phyloP scores from a whole-genome alignment of 2,113 vertebrate genomes.

The Mustelus asterias region DNA sequence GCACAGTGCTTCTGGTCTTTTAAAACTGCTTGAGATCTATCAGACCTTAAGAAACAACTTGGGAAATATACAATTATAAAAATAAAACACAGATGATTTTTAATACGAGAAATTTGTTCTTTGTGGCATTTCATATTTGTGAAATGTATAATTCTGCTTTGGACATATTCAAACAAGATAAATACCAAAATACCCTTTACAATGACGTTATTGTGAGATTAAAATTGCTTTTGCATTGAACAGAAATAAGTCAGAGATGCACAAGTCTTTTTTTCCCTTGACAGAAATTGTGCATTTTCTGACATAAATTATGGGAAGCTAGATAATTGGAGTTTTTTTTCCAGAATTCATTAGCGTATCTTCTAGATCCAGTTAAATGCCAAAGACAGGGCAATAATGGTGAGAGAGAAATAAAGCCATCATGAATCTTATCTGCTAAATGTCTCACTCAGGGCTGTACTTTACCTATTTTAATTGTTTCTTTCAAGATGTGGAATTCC shows the following conservation, averaged over 20 bases:
- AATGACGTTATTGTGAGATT: not conserved
- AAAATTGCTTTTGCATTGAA: not conserved
- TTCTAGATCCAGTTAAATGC: not conserved
- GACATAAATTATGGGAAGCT: not conserved
- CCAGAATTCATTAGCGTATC: not conserved
- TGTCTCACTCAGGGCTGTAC: not conserved
- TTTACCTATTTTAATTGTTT: not conserved
- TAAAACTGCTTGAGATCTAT: not conserved
- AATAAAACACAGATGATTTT: not conserved
- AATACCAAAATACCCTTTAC: not conserved
- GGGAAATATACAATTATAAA: not conserved
- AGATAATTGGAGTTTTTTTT: not conserved
- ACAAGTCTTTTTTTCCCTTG: not conserved
- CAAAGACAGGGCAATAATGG: not conserved
- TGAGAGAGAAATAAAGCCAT: not conserved
- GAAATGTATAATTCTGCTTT: not conserved
- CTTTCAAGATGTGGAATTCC: not conserved
- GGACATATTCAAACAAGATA: not conserved
- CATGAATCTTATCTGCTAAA: not conserved
- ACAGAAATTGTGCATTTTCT: not conserved
- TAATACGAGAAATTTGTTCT: not conserved
- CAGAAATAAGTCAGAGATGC: not conserved
- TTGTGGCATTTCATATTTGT: not conserved
- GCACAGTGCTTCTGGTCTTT: not conserved
- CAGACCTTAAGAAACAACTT: not conserved